Evolutionary conservation across 2,113 vertebrate genomes (phyloP), one percentile per base, ranked within the genome.

Genomic region (Psittacus erithacus): DNA sequence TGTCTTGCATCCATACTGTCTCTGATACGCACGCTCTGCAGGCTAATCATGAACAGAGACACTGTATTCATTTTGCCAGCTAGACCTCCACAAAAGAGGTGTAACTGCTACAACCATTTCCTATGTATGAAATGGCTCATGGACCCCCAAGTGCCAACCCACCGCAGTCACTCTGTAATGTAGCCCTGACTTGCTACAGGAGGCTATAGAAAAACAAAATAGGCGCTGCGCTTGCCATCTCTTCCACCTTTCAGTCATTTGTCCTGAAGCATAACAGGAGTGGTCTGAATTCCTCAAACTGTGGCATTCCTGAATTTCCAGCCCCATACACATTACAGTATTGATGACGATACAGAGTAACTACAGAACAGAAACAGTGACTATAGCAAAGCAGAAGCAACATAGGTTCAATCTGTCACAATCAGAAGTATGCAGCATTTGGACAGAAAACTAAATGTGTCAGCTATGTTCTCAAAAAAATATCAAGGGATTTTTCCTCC

Each of bases 261-360:
- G 39, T 85, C 33, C 59, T 44, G 47, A 90, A 81, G 41, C 18
- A 10, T 43, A 55, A 22, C 9, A 69, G 6, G 16, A 47, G 29
- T n/a, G 3, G 17, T n/a, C 87, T 41, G 24, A 76, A 79, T 59
- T 77, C 41, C 28, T 53, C 11, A 17, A 18, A 33, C 9, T 13
- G 46, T 76, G 52, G 16, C 13, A 49, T 18, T 70, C 27, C 38
- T 52, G 27, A 13, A 19, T 75, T 90, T 75, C 44, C 46, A 64
- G 10, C 8, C 35, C 43, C 13, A 4, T 24, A 28, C 43, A 47
- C 31, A 50, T 53, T 12, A 60, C 4, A 2, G 7, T 43, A 14
- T 1, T 23, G 22, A 46, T 35, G 25, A 19, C 52, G 31, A 13
- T 35, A 46, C 0, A 0, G 29, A 71, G 13, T 53, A 74, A 31